Evolutionary conservation across 1,140 invertebrate species (phyloP), one percentile per base, ranked within the genome.

Genomic region (Aphelenchoides avenae): DNA sequence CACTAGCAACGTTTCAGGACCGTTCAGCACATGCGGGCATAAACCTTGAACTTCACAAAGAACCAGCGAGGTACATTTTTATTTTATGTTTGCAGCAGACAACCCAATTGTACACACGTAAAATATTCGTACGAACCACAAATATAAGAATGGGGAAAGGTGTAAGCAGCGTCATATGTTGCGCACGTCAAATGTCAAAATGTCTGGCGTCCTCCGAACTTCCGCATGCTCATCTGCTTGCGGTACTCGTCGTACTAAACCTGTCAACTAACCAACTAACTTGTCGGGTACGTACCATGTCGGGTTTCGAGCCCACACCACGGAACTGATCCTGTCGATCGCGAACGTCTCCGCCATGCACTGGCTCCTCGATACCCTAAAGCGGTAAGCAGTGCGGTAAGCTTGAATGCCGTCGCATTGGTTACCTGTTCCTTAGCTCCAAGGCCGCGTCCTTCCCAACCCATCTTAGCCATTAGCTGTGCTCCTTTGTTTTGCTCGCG

Each of bases 381-480:
- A 49, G 9, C 1, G 9, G 0, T 51, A 57, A 34, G 37, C n/a
- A 52, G 15, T 11, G 2, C 5, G 1, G n/a, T n/a, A 6, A 11
- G 1, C 4, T 11, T 5, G 3, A 44, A 53, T 46, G n/a, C 22
- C 6, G 11, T 7, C n/a, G 33, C 7, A 24, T 46, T 11, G 27
- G 49, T 7, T 7, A 64, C 61, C 56, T 68, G 64, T 47, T 65
- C 63, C 30, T 68, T 54, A 6, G 65, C 5, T 20, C 63, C 66
- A 22, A 65, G 42, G 5, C 63, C 66, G 11, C 64, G 43, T 13
- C 63, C 66, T 30, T 64, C 39, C 66, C 66, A 65, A 13, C 63
- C 63, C 58, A 65, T 65, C 39, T 64, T 69, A 11, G 68, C 24
- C 63, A 65, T 51, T 26, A 65, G 37, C 18, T 70, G 66, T 15